phyloP scores from a whole-genome alignment of 2,888 invertebrate species.

The Pterostichus niger region DNA sequence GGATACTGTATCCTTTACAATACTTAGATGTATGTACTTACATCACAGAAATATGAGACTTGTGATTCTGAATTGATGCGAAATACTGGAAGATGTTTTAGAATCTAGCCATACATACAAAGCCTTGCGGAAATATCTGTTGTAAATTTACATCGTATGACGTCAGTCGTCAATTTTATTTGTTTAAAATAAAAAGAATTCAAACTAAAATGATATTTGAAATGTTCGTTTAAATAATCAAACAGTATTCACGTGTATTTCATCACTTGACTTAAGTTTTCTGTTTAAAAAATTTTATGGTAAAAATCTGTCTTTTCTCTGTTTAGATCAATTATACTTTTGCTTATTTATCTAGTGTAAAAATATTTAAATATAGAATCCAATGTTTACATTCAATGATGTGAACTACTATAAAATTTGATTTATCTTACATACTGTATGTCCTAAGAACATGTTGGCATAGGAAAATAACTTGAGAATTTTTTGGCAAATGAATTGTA shows the following conservation, averaged over 20 bases:
- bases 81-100: too few species aligned
- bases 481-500: too few species aligned
- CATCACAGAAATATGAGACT: too few species aligned
- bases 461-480: too few species aligned
- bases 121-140: too few species aligned
- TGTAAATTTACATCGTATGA: not conserved
- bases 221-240: not conserved
- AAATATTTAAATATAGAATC: conserved; percentile 42
- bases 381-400: not conserved
- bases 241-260: not conserved
- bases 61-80: too few species aligned
- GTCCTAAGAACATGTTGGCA: too few species aligned
- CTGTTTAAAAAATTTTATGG: not conserved
- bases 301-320: conserved; percentile 24
- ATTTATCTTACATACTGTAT: not conserved
- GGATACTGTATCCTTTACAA: too few species aligned
- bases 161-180: not conserved
- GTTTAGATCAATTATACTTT: conserved; percentile 24
- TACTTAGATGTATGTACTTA: too few species aligned
- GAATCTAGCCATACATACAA: too few species aligned
- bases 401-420: conserved; percentile 14
- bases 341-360: conserved; percentile 25
- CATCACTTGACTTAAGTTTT: not conserved
- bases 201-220: conserved; percentile 5
- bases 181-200: conserved; percentile 17